Evolutionary conservation across 2,888 invertebrate genomes (phyloP).

Genomic region (Drosophila buzzatii): DNA sequence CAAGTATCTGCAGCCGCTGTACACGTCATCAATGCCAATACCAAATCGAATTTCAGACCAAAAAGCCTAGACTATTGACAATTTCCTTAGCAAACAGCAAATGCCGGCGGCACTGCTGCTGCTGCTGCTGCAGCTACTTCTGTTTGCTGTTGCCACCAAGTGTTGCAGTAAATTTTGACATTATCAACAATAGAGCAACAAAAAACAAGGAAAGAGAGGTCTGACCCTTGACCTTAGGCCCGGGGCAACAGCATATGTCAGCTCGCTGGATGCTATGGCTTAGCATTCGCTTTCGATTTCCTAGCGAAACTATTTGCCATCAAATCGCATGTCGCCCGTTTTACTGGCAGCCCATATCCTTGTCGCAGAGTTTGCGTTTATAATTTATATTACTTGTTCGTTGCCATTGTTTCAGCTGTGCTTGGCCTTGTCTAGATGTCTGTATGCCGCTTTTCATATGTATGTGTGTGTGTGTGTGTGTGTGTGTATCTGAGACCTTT

Average conservation of each 20-base stretch:
- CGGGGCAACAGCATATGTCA: conserved; percentile 58
- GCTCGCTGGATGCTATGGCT: conserved; percentile 39
- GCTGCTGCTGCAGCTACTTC: conserved; percentile 27
- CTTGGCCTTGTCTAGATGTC: conserved; percentile 68
- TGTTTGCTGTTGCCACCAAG: conserved; percentile 51
- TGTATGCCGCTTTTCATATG: neutral
- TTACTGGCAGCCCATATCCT: conserved; percentile 54
- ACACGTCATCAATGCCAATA: conserved; percentile 49
- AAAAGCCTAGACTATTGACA: conserved; percentile 39
- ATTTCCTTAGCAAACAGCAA: conserved; percentile 9
- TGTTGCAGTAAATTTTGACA: conserved; percentile 77
- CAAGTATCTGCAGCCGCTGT: conserved; percentile 56
- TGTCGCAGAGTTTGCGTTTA: conserved; percentile 80
- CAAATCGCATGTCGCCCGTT: conserved; percentile 68
- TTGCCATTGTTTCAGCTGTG: conserved; percentile 68
- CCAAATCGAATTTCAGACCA: conserved; percentile 56
- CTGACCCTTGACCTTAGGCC: conserved; percentile 78
- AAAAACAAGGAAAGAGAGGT: neutral
- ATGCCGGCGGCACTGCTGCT: conserved; percentile 31
- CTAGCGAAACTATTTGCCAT: conserved; percentile 72
- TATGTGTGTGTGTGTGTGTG: conserved; percentile 27
- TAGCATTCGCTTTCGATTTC: conserved; percentile 36
- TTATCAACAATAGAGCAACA: conserved; percentile 41
- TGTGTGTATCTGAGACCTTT: conserved; percentile 53
- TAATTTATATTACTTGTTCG: conserved; percentile 72